These are phyloP conservation scores for Gastracanthus pulcherrimus DNA, from an alignment of 2,888 invertebrate species.

Conservation along the genomic window DNA sequence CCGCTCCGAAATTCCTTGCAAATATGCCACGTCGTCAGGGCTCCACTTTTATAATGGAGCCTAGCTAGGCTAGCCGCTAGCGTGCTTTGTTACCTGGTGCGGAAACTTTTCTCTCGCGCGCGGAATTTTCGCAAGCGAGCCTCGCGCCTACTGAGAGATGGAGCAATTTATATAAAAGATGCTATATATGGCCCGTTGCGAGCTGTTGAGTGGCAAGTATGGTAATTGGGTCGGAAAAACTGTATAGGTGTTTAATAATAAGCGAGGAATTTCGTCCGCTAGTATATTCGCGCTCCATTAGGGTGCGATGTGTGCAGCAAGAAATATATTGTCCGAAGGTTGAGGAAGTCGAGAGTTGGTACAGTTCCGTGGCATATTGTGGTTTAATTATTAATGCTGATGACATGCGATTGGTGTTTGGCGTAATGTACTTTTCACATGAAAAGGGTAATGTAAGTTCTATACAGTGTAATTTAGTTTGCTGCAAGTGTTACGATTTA, in stretches of 20 bases:
- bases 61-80: too few relatives aligned
- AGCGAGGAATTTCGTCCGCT: not conserved
- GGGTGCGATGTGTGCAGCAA: not conserved
- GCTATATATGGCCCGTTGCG: slow-evolving; percentile 9
- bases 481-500: too few relatives aligned
- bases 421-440: too few relatives aligned
- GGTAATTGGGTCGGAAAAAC: slow-evolving; percentile 47
- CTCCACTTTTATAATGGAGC: slow-evolving; percentile 37
- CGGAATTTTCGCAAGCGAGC: not conserved
- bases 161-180: slow-evolving; percentile 4
- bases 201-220: not conserved
- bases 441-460: too few relatives aligned
- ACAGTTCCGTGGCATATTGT: too few relatives aligned
- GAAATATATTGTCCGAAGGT: not conserved
- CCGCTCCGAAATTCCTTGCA: slow-evolving; percentile 38
- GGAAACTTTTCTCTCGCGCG: slow-evolving; percentile 26
- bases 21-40: slow-evolving; percentile 18
- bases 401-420: too few relatives aligned
- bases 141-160: not conserved
- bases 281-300: not conserved
- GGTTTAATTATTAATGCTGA: too few relatives aligned
- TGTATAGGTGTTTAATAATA: slow-evolving; percentile 36
- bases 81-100: slow-evolving; percentile 15
- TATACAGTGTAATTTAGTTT: too few relatives aligned
- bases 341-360: not conserved